phyloP scores from a whole-genome alignment of 2,888 invertebrate species.

The Elysia crispata region DNA sequence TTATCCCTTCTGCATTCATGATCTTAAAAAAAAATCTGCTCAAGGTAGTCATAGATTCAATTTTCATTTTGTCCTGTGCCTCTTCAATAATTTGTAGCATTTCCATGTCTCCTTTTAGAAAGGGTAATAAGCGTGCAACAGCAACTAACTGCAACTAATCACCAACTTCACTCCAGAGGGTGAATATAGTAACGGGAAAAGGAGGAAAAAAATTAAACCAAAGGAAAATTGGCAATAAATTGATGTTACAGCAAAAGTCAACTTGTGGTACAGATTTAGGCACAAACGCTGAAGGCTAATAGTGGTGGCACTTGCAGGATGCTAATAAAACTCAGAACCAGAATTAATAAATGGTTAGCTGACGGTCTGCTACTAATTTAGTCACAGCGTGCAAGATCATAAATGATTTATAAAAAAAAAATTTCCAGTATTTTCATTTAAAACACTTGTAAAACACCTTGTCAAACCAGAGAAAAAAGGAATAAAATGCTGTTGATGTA shows the following conservation, averaged over 20 bases:
- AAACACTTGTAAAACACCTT: too few relatives aligned
- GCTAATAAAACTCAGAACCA: too few relatives aligned
- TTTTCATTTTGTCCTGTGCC: too few relatives aligned
- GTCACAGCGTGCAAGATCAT: too few relatives aligned
- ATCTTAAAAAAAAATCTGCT: neutral
- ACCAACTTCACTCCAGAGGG: slow-evolving; percentile 49
- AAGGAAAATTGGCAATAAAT: slow-evolving; percentile 38
- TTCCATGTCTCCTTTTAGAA: slow-evolving; percentile 6
- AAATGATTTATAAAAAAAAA: too few relatives aligned
- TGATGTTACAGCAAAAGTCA: slow-evolving; percentile 39
- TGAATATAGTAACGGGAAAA: slow-evolving; percentile 42
- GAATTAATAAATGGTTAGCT: too few relatives aligned
- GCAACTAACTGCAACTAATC: slow-evolving; percentile 50
- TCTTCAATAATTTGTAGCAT: too few relatives aligned
- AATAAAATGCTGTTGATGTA: too few relatives aligned
- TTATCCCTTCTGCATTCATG: neutral
- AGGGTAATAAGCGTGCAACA: slow-evolving; percentile 50
- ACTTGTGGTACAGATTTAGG: slow-evolving; percentile 5
- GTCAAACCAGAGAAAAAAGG: too few relatives aligned
- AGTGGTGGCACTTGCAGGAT: too few relatives aligned
- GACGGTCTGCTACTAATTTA: too few relatives aligned
- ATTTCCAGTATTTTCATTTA: too few relatives aligned
- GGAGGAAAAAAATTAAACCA: slow-evolving; percentile 26
- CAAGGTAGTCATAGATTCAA: neutral
- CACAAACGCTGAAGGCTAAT: slow-evolving; percentile 10